Conservation (phyloP, 1,140 invertebrate genomes). For the Heliconius melpomene region DNA sequence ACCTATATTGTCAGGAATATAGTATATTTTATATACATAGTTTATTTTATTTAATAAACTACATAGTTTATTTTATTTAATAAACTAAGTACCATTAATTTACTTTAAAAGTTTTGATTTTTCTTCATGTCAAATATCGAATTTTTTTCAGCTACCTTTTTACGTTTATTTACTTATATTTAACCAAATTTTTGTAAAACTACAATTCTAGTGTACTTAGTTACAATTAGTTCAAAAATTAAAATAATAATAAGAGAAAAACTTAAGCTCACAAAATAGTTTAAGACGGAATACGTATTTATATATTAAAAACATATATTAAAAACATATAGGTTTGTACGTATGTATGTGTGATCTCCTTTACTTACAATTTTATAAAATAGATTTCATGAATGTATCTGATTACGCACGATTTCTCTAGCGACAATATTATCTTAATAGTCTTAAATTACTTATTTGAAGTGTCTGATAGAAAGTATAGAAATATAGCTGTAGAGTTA, state of each 20-base stretch:
- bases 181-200: too few species aligned
- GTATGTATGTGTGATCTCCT: background rate
- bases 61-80: too few species aligned
- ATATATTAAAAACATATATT: background rate
- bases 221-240: background rate
- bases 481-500: background rate
- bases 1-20: too few species aligned
- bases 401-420: slow-evolving; percentile 1
- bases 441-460: background rate
- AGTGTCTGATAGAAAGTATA: background rate
- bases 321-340: background rate
- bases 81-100: too few species aligned
- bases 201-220: too few species aligned
- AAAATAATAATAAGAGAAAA: background rate
- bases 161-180: too few species aligned
- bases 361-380: background rate
- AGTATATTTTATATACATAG: too few species aligned
- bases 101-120: too few species aligned
- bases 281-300: background rate
- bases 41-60: too few species aligned
- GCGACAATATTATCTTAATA: background rate
- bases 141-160: too few species aligned
- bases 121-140: too few species aligned
- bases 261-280: background rate
- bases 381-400: background rate